phyloP scores from a whole-genome alignment of 2,888 invertebrate genomes.

The Proisotoma minuta region DNA sequence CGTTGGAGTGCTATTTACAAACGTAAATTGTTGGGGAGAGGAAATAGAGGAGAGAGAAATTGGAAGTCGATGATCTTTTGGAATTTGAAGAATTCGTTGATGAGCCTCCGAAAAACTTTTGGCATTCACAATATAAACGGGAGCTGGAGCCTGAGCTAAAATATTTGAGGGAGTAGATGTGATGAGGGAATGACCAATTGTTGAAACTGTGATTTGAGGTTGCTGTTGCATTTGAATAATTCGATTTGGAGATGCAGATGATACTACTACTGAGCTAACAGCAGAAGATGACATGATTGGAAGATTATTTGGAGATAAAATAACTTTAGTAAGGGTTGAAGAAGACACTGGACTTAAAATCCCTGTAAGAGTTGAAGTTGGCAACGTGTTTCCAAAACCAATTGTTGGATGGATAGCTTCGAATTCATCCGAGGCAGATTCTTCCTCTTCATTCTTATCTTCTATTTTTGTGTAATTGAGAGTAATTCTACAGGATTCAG shows the following conservation, averaged over 20 bases:
- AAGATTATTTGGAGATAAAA: conserved; percentile 10
- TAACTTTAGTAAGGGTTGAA: background rate
- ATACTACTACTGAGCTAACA: background rate
- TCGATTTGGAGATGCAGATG: conserved; percentile 11
- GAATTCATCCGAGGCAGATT: conserved; percentile 44
- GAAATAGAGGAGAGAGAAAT: too few relatives aligned
- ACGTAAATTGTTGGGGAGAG: background rate
- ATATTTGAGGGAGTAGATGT: conserved; percentile 8
- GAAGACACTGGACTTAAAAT: background rate
- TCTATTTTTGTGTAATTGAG: conserved; percentile 22
- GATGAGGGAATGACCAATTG: background rate
- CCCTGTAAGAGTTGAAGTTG: background rate
- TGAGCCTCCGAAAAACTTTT: background rate
- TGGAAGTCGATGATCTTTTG: background rate
- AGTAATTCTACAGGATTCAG: conserved; percentile 26
- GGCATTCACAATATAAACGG: background rate
- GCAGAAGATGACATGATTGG: background rate
- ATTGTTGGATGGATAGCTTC: conserved; percentile 46
- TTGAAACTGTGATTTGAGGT: conserved; percentile 11
- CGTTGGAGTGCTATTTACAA: background rate
- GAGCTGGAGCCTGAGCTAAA: background rate
- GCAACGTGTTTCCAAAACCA: conserved; percentile 22
- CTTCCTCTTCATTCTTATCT: conserved; percentile 37
- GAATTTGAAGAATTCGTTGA: background rate
- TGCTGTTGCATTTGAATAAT: conserved; percentile 16